Evolutionary conservation across 2,113 vertebrate species (phyloP), one percentile per base, ranked within the genome.

Genomic region (Piprites chloris): DNA sequence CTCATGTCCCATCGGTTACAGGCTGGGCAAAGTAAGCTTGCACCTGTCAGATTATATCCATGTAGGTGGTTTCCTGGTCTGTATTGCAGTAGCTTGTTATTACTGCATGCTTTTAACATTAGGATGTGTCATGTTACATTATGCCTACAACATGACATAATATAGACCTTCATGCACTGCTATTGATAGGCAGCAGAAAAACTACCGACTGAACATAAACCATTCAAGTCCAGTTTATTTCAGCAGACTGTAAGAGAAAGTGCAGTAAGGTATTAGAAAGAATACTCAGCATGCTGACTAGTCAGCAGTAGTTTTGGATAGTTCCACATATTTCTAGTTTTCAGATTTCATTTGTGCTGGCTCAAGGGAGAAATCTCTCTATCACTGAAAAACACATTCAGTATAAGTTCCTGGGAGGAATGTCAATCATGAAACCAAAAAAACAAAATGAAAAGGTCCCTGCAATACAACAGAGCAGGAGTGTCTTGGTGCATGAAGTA

Each of bases 311-410:
- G 88, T 96, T 97, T 88, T 91, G 94, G 88, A 81, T 93, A 97
- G 94, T 93, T 97, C 88, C 75, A 88, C 39, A 33, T 67, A 93
- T 87, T 93, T 96, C 88, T 68, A 91, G 79, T 82, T 97, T 97
- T 95, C 95, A 95, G 88, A 95, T 98, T 98, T 97, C 95, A 97
- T 98, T 98, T 97, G 87, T 78, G 53, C 94, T 96, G 95, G 96
- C 97, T 98, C 96, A 91, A 91, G 89, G 84, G 95, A 97, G 85
- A 89, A 93, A 90, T 97, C 84, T 90, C 96, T 93, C 93, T 96
- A 74, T 96, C 93, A 95, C 2, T 67, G 87, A 77, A 96, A 98
- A 98, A 90, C 94, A 98, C 91, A 96, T 93, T 96, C 92, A 91
- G 95, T 87, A 71, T 95, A 97, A 97, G 96, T 74, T 96, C 93